Evolutionary conservation across 1,140 invertebrate species (phyloP).

Genomic region (Cotesia chilonis): DNA sequence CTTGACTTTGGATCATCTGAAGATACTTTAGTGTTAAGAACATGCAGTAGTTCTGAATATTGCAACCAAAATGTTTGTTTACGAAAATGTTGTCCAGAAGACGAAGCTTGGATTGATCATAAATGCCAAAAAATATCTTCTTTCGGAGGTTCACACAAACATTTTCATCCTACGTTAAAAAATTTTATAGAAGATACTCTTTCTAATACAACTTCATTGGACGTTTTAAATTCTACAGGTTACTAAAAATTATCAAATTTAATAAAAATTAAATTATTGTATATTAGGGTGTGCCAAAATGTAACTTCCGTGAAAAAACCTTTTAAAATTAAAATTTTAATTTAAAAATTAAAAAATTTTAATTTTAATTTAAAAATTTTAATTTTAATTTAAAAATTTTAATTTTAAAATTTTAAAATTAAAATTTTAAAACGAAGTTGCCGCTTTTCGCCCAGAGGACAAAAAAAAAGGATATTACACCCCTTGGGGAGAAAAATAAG

Average conservation of each 20-base stretch:
- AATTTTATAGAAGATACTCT: neutral
- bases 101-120: slow-evolving; percentile 16
- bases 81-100: slow-evolving; percentile 23
- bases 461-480: no score
- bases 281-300: no score
- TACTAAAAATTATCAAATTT: neutral
- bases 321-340: no score
- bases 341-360: no score
- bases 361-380: no score
- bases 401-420: no score
- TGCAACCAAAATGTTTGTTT: slow-evolving; percentile 23
- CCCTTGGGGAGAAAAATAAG: no score
- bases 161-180: neutral
- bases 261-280: no score
- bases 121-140: slow-evolving; percentile 13
- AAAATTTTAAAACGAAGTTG: no score
- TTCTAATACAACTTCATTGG: neutral
- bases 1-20: slow-evolving; percentile 17
- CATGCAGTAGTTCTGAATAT: slow-evolving; percentile 13
- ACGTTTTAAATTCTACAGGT: slow-evolving; percentile 16
- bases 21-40: slow-evolving; percentile 17
- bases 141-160: neutral
- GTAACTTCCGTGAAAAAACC: no score
- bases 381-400: no score
- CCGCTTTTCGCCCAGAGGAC: no score